A percentile compares a stretch with the other conserved stretches of the same genome.
These are phyloP conservation scores for Apoda limacodes DNA, from an alignment of 2,888 invertebrate species.

Conservation along the genomic window DNA sequence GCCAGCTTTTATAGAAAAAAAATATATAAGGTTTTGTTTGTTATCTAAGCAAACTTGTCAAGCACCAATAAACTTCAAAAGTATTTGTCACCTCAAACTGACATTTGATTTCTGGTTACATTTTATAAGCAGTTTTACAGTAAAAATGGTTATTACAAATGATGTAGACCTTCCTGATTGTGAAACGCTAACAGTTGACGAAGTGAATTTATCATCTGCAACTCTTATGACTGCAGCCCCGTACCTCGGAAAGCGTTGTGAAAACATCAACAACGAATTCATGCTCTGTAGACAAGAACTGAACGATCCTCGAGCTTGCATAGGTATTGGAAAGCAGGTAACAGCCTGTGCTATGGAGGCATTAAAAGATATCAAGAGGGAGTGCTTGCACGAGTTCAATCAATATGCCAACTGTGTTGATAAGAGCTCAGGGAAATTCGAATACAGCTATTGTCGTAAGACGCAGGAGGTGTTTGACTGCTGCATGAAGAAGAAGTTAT, in stretches of 20 bases:
- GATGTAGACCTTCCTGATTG: conserved; percentile 79
- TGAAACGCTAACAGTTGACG: conserved; percentile 85
- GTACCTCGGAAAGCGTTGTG: conserved; percentile 93
- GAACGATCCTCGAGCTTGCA: conserved; percentile 85
- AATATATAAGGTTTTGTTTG: too few species aligned
- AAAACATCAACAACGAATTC: conserved; percentile 91
- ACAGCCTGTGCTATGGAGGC: conserved; percentile 88
- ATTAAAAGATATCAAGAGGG: conserved; percentile 83
- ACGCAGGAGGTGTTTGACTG: conserved; percentile 86
- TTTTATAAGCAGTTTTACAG: too few species aligned
- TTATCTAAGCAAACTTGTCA: too few species aligned
- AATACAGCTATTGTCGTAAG: conserved; percentile 78
- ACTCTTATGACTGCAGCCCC: conserved; percentile 88
- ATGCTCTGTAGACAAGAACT: conserved; percentile 88
- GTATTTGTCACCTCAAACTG: too few species aligned
- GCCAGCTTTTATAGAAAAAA: not conserved
- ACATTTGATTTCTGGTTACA: too few species aligned
- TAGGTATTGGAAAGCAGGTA: conserved; percentile 88
- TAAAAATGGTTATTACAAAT: conserved; percentile 73
- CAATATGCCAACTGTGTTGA: conserved; percentile 82
- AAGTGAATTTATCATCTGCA: conserved; percentile 81
- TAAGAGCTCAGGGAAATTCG: conserved; percentile 76
- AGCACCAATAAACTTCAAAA: too few species aligned
- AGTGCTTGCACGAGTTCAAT: conserved; percentile 85
- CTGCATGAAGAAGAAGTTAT: conserved; percentile 83